These are phyloP conservation scores for Nyctalus aviator DNA, from an alignment of 2,797 vertebrate species.

Conservation along the genomic window DNA sequence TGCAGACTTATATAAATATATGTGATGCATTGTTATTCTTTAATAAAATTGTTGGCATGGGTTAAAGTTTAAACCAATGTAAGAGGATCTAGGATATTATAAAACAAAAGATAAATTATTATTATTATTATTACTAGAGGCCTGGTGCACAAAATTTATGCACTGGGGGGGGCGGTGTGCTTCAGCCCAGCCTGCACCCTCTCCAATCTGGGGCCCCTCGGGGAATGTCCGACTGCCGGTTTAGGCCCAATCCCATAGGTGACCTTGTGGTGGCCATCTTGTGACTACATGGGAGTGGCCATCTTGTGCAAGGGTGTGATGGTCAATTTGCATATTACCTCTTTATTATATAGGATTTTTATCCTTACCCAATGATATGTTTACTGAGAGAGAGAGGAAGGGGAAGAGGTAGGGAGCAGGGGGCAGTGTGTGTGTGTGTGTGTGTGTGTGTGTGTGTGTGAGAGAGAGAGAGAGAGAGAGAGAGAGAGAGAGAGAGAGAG, in stretches of 20 bases:
- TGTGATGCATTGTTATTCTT: background rate
- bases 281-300: no score
- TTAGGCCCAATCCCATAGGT: no score
- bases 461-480: background rate
- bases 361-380: background rate
- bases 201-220: no score
- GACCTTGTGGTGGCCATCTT: no score
- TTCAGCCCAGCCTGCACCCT: no score
- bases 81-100: background rate
- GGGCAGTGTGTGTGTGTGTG: no score
- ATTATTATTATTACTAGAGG: background rate
- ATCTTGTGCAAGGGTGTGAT: no score
- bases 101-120: conserved; percentile 24
- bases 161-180: no score
- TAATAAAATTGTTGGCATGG: background rate
- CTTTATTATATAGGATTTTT: background rate
- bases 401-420: background rate
- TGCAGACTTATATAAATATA: background rate
- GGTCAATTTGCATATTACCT: no score
- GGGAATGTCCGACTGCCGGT: no score
- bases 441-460: no score
- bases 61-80: background rate
- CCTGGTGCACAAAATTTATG: no score
- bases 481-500: background rate
- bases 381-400: background rate